phyloP scores from a whole-genome alignment of 2,797 vertebrate species.

The Argyrosomus regius region DNA sequence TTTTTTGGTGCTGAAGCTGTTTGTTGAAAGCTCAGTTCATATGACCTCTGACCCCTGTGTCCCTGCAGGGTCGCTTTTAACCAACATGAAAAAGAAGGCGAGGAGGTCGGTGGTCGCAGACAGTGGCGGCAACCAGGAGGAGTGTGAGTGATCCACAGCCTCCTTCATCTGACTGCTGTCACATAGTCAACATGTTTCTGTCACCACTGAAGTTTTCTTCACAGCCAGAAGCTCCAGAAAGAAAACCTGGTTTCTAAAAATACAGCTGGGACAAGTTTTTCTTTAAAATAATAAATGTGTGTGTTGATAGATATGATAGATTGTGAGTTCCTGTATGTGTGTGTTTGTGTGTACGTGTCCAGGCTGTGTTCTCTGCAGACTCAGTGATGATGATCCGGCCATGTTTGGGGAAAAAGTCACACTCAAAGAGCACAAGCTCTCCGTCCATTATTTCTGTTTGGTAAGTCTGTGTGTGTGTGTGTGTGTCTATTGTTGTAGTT shows the following conservation, averaged over 20 bases:
- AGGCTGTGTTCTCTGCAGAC: constrained; percentile 93
- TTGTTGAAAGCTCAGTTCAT: too few relatives aligned
- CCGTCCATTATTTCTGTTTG: constrained; percentile 95
- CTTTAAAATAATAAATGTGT: background rate
- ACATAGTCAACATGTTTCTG: background rate
- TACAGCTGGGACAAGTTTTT: too few relatives aligned
- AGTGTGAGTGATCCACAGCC: too few relatives aligned
- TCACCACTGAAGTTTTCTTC: background rate
- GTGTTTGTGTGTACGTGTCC: constrained; percentile 30
- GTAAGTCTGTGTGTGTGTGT: constrained; percentile 81
- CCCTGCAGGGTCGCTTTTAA: too few relatives aligned
- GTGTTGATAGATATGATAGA: background rate
- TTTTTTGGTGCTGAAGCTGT: too few relatives aligned
- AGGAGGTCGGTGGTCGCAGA: too few relatives aligned
- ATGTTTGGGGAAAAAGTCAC: constrained; percentile 93
- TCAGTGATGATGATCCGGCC: constrained; percentile 89
- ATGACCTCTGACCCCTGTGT: too few relatives aligned
- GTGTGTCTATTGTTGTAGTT: background rate
- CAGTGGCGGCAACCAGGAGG: too few relatives aligned
- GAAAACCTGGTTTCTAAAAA: too few relatives aligned
- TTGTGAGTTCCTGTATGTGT: constrained; percentile 18
- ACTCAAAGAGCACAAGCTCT: constrained; percentile 85
- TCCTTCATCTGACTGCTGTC: background rate
- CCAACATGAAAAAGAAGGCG: too few relatives aligned
- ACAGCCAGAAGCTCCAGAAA: background rate